These are phyloP conservation scores for Bombus breviceps DNA, from an alignment of 1,140 invertebrate species.

Conservation along the genomic window DNA sequence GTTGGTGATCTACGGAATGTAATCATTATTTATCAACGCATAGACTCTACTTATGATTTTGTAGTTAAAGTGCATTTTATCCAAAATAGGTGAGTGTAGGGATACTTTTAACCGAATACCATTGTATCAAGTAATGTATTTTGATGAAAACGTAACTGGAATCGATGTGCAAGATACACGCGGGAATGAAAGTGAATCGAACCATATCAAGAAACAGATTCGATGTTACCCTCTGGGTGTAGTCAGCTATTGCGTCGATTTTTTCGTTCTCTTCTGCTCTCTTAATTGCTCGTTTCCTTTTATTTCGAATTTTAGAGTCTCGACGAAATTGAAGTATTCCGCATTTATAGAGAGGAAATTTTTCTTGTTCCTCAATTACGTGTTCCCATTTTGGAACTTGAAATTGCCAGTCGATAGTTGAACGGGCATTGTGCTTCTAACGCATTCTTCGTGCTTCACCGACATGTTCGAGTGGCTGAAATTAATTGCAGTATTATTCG, in stretches of 20 bases:
- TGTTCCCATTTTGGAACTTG: conserved; percentile 26
- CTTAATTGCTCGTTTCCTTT: not conserved
- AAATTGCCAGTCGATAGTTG: conserved; percentile 52
- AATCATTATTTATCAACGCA: no score
- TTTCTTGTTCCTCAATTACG: not conserved
- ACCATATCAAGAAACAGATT: conserved; percentile 6
- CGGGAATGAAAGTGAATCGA: conserved; percentile 3
- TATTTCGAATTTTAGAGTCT: not conserved
- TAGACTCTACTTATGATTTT: no score
- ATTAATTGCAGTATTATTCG: conserved; percentile 32
- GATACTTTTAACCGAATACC: no score
- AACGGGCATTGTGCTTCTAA: not conserved
- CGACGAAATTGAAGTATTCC: not conserved
- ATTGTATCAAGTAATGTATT: not conserved
- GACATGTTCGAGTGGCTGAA: conserved; percentile 4
- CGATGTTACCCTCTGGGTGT: not conserved
- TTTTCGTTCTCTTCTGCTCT: not conserved
- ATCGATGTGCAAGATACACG: conserved; percentile 5
- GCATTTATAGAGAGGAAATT: not conserved
- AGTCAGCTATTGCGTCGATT: not conserved
- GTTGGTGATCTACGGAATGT: no score
- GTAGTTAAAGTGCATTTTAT: no score
- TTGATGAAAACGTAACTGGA: not conserved
- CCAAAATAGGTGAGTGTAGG: no score
- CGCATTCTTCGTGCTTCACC: conserved; percentile 4